Evolutionary conservation across 2,797 vertebrate species (phyloP), one percentile per base, ranked within the genome.

Genomic region (Meriones psammophilus): DNA sequence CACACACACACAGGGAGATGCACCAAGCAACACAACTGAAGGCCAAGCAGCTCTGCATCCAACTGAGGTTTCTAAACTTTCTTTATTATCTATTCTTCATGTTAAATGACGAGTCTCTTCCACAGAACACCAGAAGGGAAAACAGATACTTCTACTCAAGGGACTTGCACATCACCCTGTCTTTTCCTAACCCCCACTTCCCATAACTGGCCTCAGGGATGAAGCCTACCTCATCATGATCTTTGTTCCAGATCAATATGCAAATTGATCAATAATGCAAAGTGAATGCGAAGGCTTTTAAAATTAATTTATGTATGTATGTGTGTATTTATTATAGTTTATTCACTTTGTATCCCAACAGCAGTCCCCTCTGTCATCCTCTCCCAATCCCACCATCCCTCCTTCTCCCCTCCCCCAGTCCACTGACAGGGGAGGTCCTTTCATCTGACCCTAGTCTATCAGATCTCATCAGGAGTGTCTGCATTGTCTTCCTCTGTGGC

Each of bases 21-120:
- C 20, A 73, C 62, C 39, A 98, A 95, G 89, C 79, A 96, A 98
- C 97, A 96, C 97, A 98, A 98, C 80, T 96, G 88, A 39, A 97
- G 96, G 91, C 30, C 97, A 98, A 98, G 96, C 86, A 95, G 97
- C 95, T 97, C 69, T 96, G 95, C 88, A 69, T 92, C 98, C 68
- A 78, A 58, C 86, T 94, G 69, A 95, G 74, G 93, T 88, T 93
- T 98, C 89, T 56, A n/a, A 5, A 77, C 83, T 83, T 92, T 96
- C 83, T 81, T 89, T 96, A 96, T 60, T 91, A 96, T 85, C 91
- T 20, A 96, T 79, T 97, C 96, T 96, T 97, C 56, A 95, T 54
- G 94, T 95, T 95, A 96, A 97, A 88, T 78, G 90, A 85, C 96
- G 95, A 85, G 84, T 91, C 42, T 97, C 74, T 96, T 92, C 88